Percentiles rank a stretch among this genome's conserved stretches.
phyloP scores from a whole-genome alignment of 2,797 vertebrate species.

The Arrhamphus sclerolepis region DNA sequence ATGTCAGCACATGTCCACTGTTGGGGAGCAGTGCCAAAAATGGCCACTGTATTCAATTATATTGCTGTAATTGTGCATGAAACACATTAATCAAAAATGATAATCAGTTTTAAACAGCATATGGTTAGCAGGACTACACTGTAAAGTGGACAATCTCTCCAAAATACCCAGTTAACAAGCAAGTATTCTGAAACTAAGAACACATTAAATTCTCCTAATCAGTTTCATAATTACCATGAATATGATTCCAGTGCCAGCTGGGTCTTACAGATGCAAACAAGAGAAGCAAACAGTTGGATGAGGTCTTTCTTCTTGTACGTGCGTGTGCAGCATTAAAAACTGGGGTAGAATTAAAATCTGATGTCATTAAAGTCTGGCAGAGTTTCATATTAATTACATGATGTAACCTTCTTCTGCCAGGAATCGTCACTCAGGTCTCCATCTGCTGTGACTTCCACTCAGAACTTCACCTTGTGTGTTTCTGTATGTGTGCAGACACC shows the following conservation, averaged over 20 bases:
- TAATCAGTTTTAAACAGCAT: constrained; percentile 76
- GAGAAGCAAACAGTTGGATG: constrained; percentile 37
- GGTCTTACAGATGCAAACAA: constrained; percentile 53
- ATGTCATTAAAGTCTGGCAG: constrained; percentile 72
- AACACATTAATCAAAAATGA: constrained; percentile 75
- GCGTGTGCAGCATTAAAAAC: constrained; percentile 41
- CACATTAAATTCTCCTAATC: constrained; percentile 67
- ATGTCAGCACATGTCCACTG: constrained; percentile 71
- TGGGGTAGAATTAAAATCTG: constrained; percentile 65
- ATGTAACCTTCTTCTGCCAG: constrained; percentile 75
- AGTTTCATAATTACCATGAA: constrained; percentile 66
- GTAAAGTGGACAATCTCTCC: constrained; percentile 54
- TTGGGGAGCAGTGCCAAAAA: constrained; percentile 70
- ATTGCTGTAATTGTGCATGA: constrained; percentile 74
- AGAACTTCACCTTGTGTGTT: constrained; percentile 24
- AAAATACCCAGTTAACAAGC: constrained; percentile 33
- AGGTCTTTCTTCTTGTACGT: no score
- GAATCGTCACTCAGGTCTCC: constrained; percentile 72
- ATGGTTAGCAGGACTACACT: constrained; percentile 65
- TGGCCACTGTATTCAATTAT: constrained; percentile 76
- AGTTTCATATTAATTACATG: constrained; percentile 76
- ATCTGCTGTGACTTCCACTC: constrained; percentile 58
- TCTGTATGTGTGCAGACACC: constrained; percentile 29
- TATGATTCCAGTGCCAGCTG: constrained; percentile 64
- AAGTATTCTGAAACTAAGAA: constrained; percentile 53